Evolutionary conservation across 1,140 invertebrate genomes (phyloP).

Genomic region (Drosophila simulans): DNA sequence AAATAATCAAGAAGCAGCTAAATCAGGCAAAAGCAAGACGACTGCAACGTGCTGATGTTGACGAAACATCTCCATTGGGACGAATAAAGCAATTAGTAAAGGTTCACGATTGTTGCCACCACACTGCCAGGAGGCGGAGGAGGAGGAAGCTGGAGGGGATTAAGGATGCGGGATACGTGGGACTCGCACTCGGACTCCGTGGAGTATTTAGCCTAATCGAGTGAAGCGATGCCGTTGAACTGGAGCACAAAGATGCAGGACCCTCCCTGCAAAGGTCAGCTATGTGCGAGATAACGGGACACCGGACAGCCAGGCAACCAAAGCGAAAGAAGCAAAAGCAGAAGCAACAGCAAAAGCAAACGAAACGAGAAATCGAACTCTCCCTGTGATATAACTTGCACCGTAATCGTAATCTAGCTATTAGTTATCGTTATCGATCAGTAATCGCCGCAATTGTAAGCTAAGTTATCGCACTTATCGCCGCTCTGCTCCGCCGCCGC

Average conservation of each 20-base stretch:
- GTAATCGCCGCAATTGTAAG: conserved; percentile 58
- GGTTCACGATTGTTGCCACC: conserved; percentile 45
- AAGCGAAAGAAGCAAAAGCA: conserved; percentile 27
- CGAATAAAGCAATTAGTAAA: conserved; percentile 81
- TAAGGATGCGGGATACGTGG: conserved; percentile 58
- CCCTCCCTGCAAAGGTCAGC: conserved; percentile 34
- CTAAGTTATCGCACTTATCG: conserved; percentile 50
- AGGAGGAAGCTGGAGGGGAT: background rate
- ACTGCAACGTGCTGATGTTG: conserved; percentile 68
- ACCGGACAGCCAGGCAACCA: conserved; percentile 37
- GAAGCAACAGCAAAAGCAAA: conserved; percentile 49
- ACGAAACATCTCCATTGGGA: conserved; percentile 80
- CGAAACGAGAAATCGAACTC: conserved; percentile 72
- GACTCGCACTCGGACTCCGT: conserved; percentile 29
- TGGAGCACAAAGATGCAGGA: conserved; percentile 48
- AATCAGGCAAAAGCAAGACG: conserved; percentile 40
- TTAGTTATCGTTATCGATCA: conserved; percentile 74
- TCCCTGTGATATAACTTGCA: conserved; percentile 84
- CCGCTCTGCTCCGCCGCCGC: conserved; percentile 47
- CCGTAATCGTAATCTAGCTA: conserved; percentile 77
- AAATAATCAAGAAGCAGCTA: conserved; percentile 78
- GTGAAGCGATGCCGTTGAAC: conserved; percentile 43
- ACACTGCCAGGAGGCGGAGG: conserved; percentile 32
- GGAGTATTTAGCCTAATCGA: conserved; percentile 75
- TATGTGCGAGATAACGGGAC: conserved; percentile 65